A percentile compares a stretch with the other conserved stretches of the same genome.
phyloP scores from a whole-genome alignment of 2,888 invertebrate genomes.

The Argyra leucocephala region DNA sequence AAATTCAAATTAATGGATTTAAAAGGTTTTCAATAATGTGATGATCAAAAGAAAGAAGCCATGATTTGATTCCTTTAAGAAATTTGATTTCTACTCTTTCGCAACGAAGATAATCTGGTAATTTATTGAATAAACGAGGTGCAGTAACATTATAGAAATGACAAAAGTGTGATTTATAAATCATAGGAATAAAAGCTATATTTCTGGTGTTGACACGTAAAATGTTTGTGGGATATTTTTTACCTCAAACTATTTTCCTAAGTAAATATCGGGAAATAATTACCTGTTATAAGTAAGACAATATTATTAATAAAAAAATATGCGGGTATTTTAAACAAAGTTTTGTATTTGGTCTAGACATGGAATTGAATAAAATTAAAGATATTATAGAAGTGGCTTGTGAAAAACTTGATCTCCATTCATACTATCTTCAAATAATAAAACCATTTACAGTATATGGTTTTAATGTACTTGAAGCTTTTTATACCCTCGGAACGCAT shows the following conservation, averaged over 20 bases:
- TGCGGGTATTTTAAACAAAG: constrained; percentile 43
- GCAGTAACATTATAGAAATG: no score
- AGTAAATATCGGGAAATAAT: constrained; percentile 53
- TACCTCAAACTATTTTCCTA: constrained; percentile 55
- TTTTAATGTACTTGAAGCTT: constrained; percentile 59
- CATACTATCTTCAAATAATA: constrained; percentile 46
- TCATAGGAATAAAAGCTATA: no score
- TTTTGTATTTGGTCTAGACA: constrained; percentile 51
- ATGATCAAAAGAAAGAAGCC: no score
- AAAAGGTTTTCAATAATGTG: no score
- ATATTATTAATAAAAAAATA: no score
- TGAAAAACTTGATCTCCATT: constrained; percentile 50
- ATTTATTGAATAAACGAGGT: no score
- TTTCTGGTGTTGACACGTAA: no score
- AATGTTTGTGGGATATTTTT: constrained; percentile 44
- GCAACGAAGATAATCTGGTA: no score
- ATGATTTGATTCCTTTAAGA: no score
- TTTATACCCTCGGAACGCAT: constrained; percentile 47
- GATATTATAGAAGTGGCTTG: constrained; percentile 50
- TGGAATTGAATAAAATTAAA: constrained; percentile 46
- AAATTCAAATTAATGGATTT: no score
- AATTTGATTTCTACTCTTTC: no score
- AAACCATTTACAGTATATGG: constrained; percentile 63
- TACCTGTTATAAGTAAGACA: constrained; percentile 54
- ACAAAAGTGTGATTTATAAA: no score